These are phyloP conservation scores for Dynastes tityus DNA, from an alignment of 2,888 invertebrate genomes.

Conservation along the genomic window DNA sequence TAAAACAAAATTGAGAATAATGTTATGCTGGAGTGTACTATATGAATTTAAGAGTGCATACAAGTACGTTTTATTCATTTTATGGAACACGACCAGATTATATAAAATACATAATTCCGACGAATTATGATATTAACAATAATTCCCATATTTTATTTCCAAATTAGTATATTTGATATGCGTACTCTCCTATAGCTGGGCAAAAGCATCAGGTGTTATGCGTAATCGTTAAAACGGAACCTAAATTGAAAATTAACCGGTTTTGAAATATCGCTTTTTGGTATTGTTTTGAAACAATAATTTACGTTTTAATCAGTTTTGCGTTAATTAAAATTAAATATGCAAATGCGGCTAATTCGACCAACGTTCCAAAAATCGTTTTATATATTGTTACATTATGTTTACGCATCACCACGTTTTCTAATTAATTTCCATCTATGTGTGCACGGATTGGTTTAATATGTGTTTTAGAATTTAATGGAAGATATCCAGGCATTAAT, in stretches of 20 bases:
- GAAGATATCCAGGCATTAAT: background rate
- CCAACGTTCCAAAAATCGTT: constrained; percentile 30
- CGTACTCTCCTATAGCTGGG: background rate
- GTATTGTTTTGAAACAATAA: constrained; percentile 32
- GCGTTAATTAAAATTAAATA: constrained; percentile 33
- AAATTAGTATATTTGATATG: constrained; percentile 16
- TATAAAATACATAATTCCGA: background rate
- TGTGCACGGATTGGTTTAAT: background rate
- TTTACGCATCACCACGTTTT: constrained; percentile 21
- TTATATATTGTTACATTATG: constrained; percentile 26
- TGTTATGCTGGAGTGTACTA: too few species aligned
- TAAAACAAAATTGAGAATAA: too few species aligned
- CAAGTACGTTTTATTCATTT: background rate
- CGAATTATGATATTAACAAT: constrained; percentile 12
- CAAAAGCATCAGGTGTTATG: constrained; percentile 21
- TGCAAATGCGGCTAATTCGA: constrained; percentile 25
- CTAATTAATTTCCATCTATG: constrained; percentile 16
- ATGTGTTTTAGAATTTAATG: constrained; percentile 1
- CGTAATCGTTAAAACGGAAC: constrained; percentile 16
- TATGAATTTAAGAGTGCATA: background rate
- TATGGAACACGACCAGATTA: too few species aligned
- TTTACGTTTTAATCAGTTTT: constrained; percentile 35
- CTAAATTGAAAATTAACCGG: constrained; percentile 42
- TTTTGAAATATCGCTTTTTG: constrained; percentile 30
- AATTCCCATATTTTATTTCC: constrained; percentile 7